Evolutionary conservation across 1,140 invertebrate species (phyloP).

Genomic region (Triops longicaudatus): DNA sequence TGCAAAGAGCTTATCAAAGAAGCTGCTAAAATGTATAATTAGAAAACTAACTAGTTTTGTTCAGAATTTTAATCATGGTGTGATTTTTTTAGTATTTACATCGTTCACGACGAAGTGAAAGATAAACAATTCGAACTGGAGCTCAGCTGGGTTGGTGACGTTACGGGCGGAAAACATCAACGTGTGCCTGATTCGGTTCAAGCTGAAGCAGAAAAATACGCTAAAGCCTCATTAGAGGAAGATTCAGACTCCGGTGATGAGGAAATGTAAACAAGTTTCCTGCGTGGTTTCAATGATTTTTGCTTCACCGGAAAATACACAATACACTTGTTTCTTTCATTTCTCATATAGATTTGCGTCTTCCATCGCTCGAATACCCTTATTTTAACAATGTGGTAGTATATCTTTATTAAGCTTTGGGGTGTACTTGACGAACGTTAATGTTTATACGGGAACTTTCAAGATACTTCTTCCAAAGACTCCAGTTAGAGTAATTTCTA

Average conservation of each 20-base stretch:
- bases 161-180: constrained; percentile 64
- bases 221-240: constrained; percentile 70
- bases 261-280: constrained; percentile 37
- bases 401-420: neutral
- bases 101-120: constrained; percentile 96
- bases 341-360: neutral
- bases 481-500: constrained; percentile 4
- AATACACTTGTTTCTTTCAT: neutral
- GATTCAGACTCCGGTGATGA: constrained; percentile 76
- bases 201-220: constrained; percentile 66
- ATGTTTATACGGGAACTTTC: constrained; percentile 26
- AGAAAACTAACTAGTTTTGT: constrained; percentile 11
- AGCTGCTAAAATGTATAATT: constrained; percentile 83
- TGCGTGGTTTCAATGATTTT: neutral
- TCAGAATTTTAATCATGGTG: constrained; percentile 21
- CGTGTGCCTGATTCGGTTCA: constrained; percentile 56
- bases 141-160: constrained; percentile 88
- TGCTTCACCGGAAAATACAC: neutral
- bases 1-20: constrained; percentile 83
- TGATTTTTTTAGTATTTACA: constrained; percentile 69
- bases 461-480: constrained; percentile 3
- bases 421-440: constrained; percentile 29
- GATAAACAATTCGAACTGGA: constrained; percentile 98
- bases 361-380: neutral
- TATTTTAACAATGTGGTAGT: no score